These are phyloP conservation scores for Prunella himalayana DNA, from an alignment of 2,113 vertebrate genomes.

Conservation along the genomic window DNA sequence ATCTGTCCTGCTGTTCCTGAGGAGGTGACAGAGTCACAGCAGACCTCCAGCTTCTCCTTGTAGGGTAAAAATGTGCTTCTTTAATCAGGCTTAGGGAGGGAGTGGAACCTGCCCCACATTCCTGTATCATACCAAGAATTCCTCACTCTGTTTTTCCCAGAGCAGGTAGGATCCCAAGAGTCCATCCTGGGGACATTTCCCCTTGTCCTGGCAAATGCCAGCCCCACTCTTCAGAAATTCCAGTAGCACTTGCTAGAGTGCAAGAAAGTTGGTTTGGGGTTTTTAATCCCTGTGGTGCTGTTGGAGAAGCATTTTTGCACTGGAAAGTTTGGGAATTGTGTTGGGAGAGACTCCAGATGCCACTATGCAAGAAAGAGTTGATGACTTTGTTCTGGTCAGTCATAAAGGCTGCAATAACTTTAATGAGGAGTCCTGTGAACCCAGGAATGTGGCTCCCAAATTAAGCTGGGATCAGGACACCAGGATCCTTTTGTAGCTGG, in stretches of 20 bases:
- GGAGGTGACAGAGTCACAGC: neutral
- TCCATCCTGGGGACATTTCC: rapidly evolving
- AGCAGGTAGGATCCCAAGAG: neutral
- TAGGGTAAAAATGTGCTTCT: neutral
- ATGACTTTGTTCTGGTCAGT: neutral
- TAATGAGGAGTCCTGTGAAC: neutral
- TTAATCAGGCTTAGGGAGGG: neutral
- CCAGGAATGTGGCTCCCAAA: neutral
- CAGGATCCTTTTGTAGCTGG: neutral
- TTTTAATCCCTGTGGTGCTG: neutral
- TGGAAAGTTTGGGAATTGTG: neutral
- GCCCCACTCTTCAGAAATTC: neutral
- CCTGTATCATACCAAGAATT: neutral
- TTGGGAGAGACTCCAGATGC: neutral
- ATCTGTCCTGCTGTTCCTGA: neutral
- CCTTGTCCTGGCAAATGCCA: rapidly evolving
- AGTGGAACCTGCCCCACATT: neutral
- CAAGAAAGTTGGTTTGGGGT: neutral
- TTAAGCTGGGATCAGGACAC: neutral
- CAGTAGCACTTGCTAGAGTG: neutral
- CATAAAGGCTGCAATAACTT: neutral
- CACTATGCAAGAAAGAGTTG: neutral
- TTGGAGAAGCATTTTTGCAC: neutral
- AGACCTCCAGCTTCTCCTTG: neutral
- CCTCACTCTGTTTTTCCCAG: neutral